These are phyloP conservation scores for Mimas tiliae DNA, from an alignment of 2,888 invertebrate genomes.

Conservation along the genomic window DNA sequence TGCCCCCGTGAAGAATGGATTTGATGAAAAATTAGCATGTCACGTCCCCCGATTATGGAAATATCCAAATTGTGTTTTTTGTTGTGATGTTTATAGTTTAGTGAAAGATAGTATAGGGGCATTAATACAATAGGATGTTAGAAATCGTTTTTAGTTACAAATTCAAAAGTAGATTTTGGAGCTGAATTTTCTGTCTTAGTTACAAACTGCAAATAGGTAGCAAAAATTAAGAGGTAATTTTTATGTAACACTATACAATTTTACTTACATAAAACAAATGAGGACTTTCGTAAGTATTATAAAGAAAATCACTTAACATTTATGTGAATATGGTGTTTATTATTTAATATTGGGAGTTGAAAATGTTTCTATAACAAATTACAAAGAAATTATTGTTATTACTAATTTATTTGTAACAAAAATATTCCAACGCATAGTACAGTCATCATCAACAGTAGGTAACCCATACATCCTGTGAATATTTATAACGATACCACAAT, in stretches of 20 bases:
- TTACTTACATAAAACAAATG: not conserved
- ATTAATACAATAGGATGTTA: not conserved
- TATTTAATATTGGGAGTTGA: constrained; percentile 11
- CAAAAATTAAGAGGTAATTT: not conserved
- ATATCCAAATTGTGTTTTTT: constrained; percentile 20
- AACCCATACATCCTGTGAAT: too few relatives aligned
- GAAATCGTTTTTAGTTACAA: not conserved
- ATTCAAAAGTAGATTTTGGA: constrained; percentile 4
- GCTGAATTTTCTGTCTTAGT: not conserved
- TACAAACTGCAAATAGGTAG: constrained; percentile 1
- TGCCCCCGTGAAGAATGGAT: constrained; percentile 12
- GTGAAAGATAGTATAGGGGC: not conserved
- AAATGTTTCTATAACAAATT: too few relatives aligned
- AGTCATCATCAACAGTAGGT: too few relatives aligned
- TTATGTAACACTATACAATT: constrained; percentile 1
- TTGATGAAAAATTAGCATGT: constrained; percentile 13
- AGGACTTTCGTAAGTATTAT: constrained; percentile 30
- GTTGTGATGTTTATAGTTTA: constrained; percentile 15
- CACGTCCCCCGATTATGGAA: not conserved
- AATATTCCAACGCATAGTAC: too few relatives aligned
- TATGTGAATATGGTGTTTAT: not conserved
- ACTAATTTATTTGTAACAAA: too few relatives aligned
- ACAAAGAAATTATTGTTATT: too few relatives aligned
- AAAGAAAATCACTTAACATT: not conserved
- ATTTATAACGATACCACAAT: too few relatives aligned